Conservation (phyloP, 2,797 vertebrate genomes). For the Micrastur ruficollis region DNA sequence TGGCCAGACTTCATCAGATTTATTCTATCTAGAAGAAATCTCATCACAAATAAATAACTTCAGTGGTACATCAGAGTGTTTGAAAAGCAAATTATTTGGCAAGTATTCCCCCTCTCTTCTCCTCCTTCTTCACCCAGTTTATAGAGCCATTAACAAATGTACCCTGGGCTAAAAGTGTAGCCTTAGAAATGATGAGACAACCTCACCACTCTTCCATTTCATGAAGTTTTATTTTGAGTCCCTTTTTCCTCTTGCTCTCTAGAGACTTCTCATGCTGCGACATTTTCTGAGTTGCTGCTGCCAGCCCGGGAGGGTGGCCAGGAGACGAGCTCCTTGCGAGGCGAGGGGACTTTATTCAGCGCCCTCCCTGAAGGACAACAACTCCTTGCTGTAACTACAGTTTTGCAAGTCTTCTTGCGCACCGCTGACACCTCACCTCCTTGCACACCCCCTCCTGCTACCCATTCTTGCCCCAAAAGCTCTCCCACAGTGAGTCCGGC, state of each 20-base stretch:
- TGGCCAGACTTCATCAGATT: background rate
- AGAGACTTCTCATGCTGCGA: background rate
- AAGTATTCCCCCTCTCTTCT: background rate
- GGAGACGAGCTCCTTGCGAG: background rate
- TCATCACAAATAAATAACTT: background rate
- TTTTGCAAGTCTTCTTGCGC: background rate
- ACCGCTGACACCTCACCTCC: background rate
- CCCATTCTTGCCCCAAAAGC: background rate
- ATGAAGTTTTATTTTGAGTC: background rate
- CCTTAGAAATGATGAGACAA: background rate
- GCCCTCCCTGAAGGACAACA: background rate
- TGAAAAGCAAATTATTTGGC: slow-evolving; percentile 11
- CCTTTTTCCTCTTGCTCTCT: background rate
- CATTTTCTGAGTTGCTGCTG: background rate
- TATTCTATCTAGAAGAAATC: background rate
- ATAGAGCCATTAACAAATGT: background rate
- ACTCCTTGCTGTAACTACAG: background rate
- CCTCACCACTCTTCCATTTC: background rate
- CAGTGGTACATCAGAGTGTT: background rate
- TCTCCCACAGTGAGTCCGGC: fast-evolving
- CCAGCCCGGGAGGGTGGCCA: background rate
- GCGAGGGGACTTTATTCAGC: fast-evolving
- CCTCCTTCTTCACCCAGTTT: background rate
- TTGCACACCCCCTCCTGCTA: background rate
- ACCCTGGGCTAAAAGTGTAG: background rate